These are phyloP conservation scores for Muschampia plurimacula DNA, from an alignment of 2,888 invertebrate species.

Conservation along the genomic window DNA sequence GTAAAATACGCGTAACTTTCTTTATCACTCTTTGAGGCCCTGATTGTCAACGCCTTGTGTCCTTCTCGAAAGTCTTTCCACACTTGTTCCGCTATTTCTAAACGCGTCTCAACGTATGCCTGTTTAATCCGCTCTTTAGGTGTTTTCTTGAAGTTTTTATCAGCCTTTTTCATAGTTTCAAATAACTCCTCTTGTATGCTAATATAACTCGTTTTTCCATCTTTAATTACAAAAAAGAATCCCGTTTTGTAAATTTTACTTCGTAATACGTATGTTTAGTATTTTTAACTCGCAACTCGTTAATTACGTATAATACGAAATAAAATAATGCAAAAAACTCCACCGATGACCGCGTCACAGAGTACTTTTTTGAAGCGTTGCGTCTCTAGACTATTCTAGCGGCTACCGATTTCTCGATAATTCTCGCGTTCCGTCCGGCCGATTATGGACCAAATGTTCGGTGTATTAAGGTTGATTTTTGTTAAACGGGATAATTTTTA, in stretches of 20 bases:
- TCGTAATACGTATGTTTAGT: conserved; percentile 7
- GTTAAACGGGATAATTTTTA: neutral
- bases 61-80: conserved; percentile 10
- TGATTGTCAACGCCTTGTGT: neutral
- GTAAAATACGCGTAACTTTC: neutral
- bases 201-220: neutral
- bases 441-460: conserved; percentile 7
- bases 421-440: neutral
- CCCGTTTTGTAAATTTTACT: neutral
- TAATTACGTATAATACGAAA: neutral
- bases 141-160: neutral
- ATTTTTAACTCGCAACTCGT: neutral
- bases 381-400: neutral
- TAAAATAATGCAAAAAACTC: neutral
- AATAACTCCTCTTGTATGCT: neutral
- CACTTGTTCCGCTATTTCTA: neutral
- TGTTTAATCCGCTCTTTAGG: conserved; percentile 6
- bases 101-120: neutral
- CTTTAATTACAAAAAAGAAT: neutral
- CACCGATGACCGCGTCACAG: neutral
- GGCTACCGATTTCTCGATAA: neutral
- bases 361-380: neutral
- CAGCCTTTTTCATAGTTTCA: neutral
- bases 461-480: neutral
- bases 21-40: neutral